Evolutionary conservation across 2,888 invertebrate genomes (phyloP).

Genomic region (Parelbella ahira): DNA sequence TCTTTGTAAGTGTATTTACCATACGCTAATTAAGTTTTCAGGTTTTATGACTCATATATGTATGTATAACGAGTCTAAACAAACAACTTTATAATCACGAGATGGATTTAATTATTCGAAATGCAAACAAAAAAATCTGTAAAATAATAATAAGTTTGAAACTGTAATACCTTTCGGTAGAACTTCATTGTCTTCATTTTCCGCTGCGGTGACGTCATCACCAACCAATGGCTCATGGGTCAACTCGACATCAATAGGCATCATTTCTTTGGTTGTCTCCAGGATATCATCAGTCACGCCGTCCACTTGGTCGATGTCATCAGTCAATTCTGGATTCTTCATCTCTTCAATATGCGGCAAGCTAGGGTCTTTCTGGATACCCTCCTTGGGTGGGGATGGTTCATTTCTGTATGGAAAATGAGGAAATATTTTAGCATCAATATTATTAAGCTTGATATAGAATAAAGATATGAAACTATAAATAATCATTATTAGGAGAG

Average conservation of each 20-base stretch:
- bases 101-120: too few species aligned
- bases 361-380: slow-evolving; percentile 40
- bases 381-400: slow-evolving; percentile 52
- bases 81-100: too few species aligned
- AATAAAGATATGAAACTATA: too few species aligned
- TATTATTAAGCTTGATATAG: too few species aligned
- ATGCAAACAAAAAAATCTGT: too few species aligned
- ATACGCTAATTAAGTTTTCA: too few species aligned
- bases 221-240: slow-evolving; percentile 30
- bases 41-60: too few species aligned
- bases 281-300: slow-evolving; percentile 28
- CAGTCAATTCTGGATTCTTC: slow-evolving; percentile 35
- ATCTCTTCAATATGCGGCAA: slow-evolving; percentile 38
- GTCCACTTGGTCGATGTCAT: slow-evolving; percentile 34
- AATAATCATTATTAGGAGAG: too few species aligned
- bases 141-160: too few species aligned
- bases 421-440: too few species aligned
- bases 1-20: too few species aligned
- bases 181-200: slow-evolving; percentile 4
- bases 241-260: slow-evolving; percentile 34
- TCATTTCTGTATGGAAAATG: slow-evolving; percentile 43
- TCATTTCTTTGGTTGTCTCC: slow-evolving; percentile 29
- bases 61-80: too few species aligned
- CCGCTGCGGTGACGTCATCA: slow-evolving; percentile 13
- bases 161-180: slow-evolving; percentile 14